phyloP scores from a whole-genome alignment of 2,888 invertebrate species.

The Cryptocephalus moraei region DNA sequence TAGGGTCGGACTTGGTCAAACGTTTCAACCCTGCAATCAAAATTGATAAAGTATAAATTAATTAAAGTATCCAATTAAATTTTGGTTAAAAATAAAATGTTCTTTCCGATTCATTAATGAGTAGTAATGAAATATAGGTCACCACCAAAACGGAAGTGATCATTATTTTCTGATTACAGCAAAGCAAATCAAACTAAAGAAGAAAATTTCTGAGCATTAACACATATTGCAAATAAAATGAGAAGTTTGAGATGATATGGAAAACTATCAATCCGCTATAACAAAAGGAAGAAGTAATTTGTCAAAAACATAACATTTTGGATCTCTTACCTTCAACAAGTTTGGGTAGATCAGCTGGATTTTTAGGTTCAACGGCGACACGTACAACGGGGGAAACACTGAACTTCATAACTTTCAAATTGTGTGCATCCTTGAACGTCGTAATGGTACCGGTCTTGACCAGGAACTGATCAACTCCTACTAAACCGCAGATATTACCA shows the following conservation, averaged over 20 bases:
- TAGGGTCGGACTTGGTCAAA: slow-evolving; percentile 99
- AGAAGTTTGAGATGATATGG: too few species aligned
- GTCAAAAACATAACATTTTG: neutral
- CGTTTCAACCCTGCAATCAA: slow-evolving; percentile 69
- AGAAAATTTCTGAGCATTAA: neutral
- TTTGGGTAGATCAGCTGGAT: slow-evolving; percentile 98
- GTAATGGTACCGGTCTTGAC: slow-evolving; percentile 99
- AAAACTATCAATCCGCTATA: too few species aligned
- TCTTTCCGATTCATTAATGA: neutral
- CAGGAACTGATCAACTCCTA: slow-evolving; percentile 99
- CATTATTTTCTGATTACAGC: too few species aligned
- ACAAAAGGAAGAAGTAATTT: neutral
- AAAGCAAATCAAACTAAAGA: neutral
- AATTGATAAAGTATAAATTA: too few species aligned
- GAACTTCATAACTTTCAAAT: slow-evolving; percentile 99
- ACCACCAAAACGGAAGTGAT: too few species aligned
- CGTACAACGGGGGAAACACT: slow-evolving; percentile 98
- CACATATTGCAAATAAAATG: too few species aligned
- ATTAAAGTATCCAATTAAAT: too few species aligned
- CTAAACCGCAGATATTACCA: slow-evolving; percentile 98
- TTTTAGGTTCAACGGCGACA: slow-evolving; percentile 98
- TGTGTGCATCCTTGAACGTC: slow-evolving; percentile 98
- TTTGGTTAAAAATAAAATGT: too few species aligned
- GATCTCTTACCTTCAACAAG: slow-evolving; percentile 77
- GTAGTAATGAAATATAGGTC: too few species aligned